phyloP scores from a whole-genome alignment of 2,888 invertebrate species.

The Anticlea derivata region DNA sequence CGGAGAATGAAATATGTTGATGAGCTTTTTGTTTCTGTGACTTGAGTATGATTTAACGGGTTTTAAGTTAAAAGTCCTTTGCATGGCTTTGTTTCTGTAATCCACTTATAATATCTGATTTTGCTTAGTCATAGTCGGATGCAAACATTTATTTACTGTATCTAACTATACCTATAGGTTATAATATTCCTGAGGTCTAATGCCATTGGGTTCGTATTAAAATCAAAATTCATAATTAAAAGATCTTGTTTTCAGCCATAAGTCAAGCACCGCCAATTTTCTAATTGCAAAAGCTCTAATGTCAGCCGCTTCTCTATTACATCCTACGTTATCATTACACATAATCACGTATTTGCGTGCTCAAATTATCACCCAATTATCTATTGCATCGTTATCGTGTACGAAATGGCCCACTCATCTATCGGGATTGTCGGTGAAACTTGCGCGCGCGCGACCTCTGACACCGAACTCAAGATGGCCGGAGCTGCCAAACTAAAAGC shows the following conservation, averaged over 20 bases:
- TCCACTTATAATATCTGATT: no score
- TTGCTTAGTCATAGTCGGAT: no score
- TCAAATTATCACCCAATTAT: constrained; percentile 57
- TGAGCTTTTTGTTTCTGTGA: constrained; percentile 7
- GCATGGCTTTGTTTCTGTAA: no score
- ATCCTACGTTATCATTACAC: constrained; percentile 40
- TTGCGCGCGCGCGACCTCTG: constrained; percentile 69
- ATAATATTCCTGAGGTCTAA: no score
- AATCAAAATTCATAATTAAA: background rate
- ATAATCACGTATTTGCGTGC: constrained; percentile 40
- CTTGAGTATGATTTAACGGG: background rate
- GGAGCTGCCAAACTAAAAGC: constrained; percentile 66
- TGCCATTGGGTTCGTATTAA: no score
- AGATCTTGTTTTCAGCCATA: background rate
- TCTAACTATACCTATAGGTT: no score
- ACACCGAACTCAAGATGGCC: constrained; percentile 72
- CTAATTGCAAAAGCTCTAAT: constrained; percentile 13
- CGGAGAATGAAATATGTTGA: constrained; percentile 8
- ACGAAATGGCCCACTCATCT: constrained; percentile 66
- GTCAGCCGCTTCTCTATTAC: constrained; percentile 17
- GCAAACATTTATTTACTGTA: no score
- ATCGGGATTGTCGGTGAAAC: constrained; percentile 61
- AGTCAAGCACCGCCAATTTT: background rate
- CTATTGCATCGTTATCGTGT: constrained; percentile 50
- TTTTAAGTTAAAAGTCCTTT: background rate